Base-by-base conservation (phyloP, 1,140 invertebrate genomes). In the Drosophila grimshawi region DNA sequence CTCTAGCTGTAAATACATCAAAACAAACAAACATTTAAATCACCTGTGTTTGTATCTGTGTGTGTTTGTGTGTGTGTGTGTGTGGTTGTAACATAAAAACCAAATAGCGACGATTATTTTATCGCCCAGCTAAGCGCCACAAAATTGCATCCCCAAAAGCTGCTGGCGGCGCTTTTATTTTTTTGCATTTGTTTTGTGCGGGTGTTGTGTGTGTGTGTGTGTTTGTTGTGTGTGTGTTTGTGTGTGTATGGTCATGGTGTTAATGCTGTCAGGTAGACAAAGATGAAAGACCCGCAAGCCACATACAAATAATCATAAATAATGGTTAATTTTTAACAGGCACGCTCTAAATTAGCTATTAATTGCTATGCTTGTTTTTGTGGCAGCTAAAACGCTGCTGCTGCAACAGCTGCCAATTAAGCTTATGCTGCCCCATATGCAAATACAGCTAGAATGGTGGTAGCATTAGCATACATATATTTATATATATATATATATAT, bases 251-350 rank as follows among this genome's bases (percentile, higher is more conserved):
- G 39, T 37, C 46, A 49, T 66, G 32, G 53, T 72, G 71, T 68
- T 82, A 82, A 82, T 82, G 81, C 63, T 67, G 51, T 79, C 82
- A 86, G 82, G 79, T 86, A 68, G 53, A 78, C 39, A 60, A 64
- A 52, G 49, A 61, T 51, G 45, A 69, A 46, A 66, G 76, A 73
- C 73, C 78, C 70, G 70, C 79, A 77, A 79, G 83, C 83, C 77
- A 86, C 88, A 86, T 88, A 86, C 83, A 88, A 86, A 86, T 83
- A 86, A 88, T 83, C 83, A 88, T 86, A 88, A 86, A 88, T 88
- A 88, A 86, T 88, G 83, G 86, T 75, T 57, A 46, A 68, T 86
- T 86, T 86, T 82, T 79, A 86, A 86, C 68, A 83, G 78, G 33
- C 41, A 43, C 32, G 51, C 76, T 86, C 76, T 82, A 88, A 88